Evolutionary conservation across 1,140 invertebrate species (phyloP).

Genomic region (Ceratina australensis): DNA sequence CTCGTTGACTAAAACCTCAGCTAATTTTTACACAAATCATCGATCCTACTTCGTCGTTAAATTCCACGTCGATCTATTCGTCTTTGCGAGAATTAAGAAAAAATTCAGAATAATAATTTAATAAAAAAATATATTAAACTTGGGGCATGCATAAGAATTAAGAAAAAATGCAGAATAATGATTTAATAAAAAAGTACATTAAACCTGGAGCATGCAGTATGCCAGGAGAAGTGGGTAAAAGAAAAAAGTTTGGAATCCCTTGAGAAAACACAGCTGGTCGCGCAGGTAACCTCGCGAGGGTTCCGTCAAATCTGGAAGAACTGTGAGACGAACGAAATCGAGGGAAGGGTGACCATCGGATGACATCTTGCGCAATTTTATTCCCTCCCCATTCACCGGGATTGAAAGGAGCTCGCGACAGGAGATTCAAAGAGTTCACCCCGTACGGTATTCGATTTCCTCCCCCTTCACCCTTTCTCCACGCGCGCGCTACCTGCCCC

Average conservation of each 20-base stretch:
- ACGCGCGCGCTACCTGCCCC: conserved; percentile 63
- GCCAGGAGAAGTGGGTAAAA: conserved; percentile 33
- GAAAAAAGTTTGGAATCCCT: conserved; percentile 72
- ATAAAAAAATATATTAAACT: too few relatives aligned
- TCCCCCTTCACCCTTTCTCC: conserved; percentile 32
- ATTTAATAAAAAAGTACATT: conserved; percentile 9
- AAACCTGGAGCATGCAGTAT: background rate
- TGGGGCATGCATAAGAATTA: too few relatives aligned
- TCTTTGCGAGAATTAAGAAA: too few relatives aligned
- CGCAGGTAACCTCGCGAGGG: conserved; percentile 54
- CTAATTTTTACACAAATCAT: too few relatives aligned
- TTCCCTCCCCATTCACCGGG: conserved; percentile 32
- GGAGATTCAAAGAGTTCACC: conserved; percentile 70
- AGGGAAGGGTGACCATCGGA: conserved; percentile 52
- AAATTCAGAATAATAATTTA: too few relatives aligned
- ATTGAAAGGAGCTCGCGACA: conserved; percentile 43
- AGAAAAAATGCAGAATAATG: too few relatives aligned
- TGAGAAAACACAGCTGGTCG: conserved; percentile 76
- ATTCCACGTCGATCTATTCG: too few relatives aligned
- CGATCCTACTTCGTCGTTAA: too few relatives aligned
- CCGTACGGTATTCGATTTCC: conserved; percentile 63
- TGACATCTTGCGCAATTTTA: conserved; percentile 77
- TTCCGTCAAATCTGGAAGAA: conserved; percentile 55
- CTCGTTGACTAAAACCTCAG: too few relatives aligned
- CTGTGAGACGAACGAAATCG: conserved; percentile 10